Conservation (phyloP, 2,888 invertebrate genomes). For the Helleia helle region DNA sequence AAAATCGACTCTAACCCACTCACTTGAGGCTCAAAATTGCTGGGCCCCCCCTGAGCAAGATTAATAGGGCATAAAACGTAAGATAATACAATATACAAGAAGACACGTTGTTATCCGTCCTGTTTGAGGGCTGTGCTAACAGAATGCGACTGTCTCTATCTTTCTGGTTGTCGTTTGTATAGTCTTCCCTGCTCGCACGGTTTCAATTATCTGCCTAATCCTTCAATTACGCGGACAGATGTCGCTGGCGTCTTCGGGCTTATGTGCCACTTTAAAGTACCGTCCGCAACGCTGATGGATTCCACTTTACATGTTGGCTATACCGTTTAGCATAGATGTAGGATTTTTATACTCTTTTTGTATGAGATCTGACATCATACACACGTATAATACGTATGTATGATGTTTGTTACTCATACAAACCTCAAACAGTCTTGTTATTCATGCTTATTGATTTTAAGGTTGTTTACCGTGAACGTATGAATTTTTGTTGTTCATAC, state of each 20-base stretch:
- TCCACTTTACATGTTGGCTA: constrained; percentile 35
- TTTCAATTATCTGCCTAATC: constrained; percentile 81
- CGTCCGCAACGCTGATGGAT: constrained; percentile 58
- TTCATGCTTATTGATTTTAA: too few species aligned
- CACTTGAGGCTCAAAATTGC: constrained; percentile 33
- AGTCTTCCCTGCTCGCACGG: constrained; percentile 43
- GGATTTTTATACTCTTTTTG: too few species aligned
- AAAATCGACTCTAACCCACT: constrained; percentile 32
- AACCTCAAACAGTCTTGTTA: too few species aligned
- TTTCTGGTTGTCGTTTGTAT: constrained; percentile 28
- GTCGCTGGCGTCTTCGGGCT: constrained; percentile 71
- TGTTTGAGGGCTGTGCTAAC: constrained; percentile 50
- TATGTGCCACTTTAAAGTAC: constrained; percentile 71
- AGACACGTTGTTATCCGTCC: constrained; percentile 78
- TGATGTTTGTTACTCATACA: too few species aligned
- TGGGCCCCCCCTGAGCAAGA: constrained; percentile 46
- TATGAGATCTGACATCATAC: too few species aligned
- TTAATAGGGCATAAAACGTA: constrained; percentile 73
- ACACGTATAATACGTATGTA: too few species aligned
- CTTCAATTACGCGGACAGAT: constrained; percentile 78
- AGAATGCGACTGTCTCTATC: constrained; percentile 42
- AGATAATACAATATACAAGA: constrained; percentile 77
- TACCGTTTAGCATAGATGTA: too few species aligned
- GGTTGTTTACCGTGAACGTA: too few species aligned
- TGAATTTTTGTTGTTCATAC: too few species aligned